phyloP scores from a whole-genome alignment of 2,888 invertebrate species.

The Cancer borealis region DNA sequence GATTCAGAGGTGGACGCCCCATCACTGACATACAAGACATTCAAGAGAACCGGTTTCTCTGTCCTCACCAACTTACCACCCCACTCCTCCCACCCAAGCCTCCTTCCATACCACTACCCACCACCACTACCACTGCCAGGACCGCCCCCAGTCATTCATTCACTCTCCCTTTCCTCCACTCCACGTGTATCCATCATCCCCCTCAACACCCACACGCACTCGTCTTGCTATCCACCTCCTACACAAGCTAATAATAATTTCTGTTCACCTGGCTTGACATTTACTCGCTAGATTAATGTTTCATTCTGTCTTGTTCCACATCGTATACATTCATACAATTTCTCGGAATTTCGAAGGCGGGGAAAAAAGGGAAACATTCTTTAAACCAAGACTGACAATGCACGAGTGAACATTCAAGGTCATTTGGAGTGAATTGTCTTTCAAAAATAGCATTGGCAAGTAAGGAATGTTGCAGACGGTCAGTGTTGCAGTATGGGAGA shows the following conservation, averaged over 20 bases:
- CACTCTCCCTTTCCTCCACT: not conserved
- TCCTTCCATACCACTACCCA: no score
- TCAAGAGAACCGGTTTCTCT: not conserved
- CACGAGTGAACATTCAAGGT: not conserved
- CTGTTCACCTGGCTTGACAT: not conserved
- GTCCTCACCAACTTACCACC: not conserved
- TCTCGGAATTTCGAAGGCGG: not conserved
- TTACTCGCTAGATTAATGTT: not conserved
- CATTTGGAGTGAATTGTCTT: not conserved
- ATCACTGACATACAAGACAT: not conserved
- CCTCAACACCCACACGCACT: not conserved
- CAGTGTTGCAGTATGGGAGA: not conserved
- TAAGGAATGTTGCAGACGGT: not conserved
- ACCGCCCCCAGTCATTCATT: not conserved
- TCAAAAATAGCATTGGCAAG: not conserved
- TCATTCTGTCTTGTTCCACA: not conserved
- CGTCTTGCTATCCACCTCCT: not conserved
- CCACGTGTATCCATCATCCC: not conserved
- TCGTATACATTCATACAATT: slow-evolving; percentile 1
- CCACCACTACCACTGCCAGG: not conserved
- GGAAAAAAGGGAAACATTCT: not conserved
- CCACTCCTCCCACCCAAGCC: not conserved
- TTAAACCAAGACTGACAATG: not conserved
- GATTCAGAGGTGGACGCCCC: not conserved
- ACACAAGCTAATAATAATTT: not conserved